Base-by-base conservation (phyloP, 2,797 vertebrate genomes). In the Melanotaenia trifasciata region DNA sequence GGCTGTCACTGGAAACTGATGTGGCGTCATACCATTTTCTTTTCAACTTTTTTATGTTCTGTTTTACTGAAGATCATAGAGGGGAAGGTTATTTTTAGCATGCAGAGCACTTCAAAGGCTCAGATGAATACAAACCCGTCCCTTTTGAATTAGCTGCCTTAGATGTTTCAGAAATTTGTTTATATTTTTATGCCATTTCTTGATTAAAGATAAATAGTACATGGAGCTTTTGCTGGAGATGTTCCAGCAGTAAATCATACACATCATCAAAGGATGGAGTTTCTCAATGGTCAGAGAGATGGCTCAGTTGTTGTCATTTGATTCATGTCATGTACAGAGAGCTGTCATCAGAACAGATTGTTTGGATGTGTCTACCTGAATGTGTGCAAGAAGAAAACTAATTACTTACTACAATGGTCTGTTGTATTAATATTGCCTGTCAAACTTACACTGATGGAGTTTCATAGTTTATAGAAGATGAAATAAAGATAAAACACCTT, bases 1-100 rank as follows among this genome's bases (percentile, higher is more conserved):
- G 35, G 47, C 36, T 69, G 77, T 76, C 74, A 35, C 18, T 61
- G 24, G 24, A 69, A 72, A 72, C 22, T 71, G 43, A 79, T 81
- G 24, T 8, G 50, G 68, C 28, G 53, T 59, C 35, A 2, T 0
- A 28, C 16, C 12, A 4, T 1, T 60, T 24, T 58, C 58, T 16
- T 54, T 58, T 11, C 5, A n/a, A 35, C 9, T 16, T 38, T 57
- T 26, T 50, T 32, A 33, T 22, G 2, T 59, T 4, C 5, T 28
- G 50, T 22, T 36, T 65, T 13, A 65, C 7, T 16, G 33, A 35
- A 1, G 8, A 26, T 30, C 47, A 30, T 51, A 26, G 32, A 18
- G 28, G 12, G 6, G 59, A 58, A 33, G 51, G 40, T 53, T 53
- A 13, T 74, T 58, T 59, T 3, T 22, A 38, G 58, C 30, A 38